Base-by-base conservation (phyloP, 2,888 invertebrate species). In the Eilema sororculum region DNA sequence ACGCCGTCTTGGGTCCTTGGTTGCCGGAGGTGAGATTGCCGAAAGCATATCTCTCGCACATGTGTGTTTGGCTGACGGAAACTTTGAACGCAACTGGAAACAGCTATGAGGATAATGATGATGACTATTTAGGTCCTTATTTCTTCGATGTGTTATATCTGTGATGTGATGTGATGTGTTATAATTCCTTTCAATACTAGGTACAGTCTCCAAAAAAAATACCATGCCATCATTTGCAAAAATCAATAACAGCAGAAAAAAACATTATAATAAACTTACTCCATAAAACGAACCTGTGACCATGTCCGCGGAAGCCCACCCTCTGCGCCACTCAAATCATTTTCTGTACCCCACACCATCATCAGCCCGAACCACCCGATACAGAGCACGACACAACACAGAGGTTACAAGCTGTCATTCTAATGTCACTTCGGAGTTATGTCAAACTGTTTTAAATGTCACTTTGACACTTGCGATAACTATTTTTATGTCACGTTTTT, bases 401-500 rank as follows among this genome's bases (percentile, higher is more conserved):
- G 65, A 69, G 20, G 28, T 60, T 65, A 33, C 69, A n/a, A n/a
- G 52, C 12, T 63, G 20, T 16, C 41, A 24, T 46, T 56, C 61
- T n/a, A 37, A 65, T 65, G 69, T 59, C 56, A 60, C 25, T 10
- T 69, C 65, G 33, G 56, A 6, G 20, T 28, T 57, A 9, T 37
- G 59, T 69, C 59, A 12, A 41, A 28, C 13, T 41, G 4, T 65
- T 62, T 56, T 16, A 24, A 33, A 58, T 67, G 67, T 60, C 60
- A 20, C 46, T 67, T 28, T 79, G 79, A 73, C 82, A 81, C 76
- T 79, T 74, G 2, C 57, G 10, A n/a, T 20, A 30, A 56, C 33
- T 71, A 81, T 76, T 79, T 78, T 81, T 76, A 71, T 58, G 58
- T 3, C 5, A 0, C 20, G 71, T 72, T 79, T 79, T n/a, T 81